Evolutionary conservation across 1,140 invertebrate species (phyloP).

Genomic region (Brachionus manjavacas): DNA sequence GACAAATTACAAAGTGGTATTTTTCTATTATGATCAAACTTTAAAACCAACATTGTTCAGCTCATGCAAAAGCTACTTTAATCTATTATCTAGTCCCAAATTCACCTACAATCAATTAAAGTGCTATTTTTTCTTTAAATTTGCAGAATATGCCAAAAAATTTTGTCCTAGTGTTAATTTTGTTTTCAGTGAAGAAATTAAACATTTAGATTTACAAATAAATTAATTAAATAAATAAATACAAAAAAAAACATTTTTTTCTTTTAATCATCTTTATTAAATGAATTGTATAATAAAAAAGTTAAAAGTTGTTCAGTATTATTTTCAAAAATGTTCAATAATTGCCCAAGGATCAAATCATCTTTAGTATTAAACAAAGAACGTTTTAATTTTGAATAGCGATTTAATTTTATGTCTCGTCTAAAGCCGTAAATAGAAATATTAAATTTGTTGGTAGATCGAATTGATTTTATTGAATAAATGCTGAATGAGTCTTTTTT

Average conservation of each 20-base stretch:
- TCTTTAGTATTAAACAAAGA: neutral
- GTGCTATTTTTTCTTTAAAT: neutral
- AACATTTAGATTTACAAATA: neutral
- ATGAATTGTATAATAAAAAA: neutral
- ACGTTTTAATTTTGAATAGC: neutral
- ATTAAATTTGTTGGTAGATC: neutral
- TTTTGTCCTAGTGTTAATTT: neutral
- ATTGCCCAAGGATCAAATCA: neutral
- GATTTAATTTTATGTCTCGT: neutral
- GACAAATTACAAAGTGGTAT: neutral
- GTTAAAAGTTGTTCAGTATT: neutral
- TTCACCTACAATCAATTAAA: slow-evolving; percentile 2
- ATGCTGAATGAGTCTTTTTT: slow-evolving; percentile 4
- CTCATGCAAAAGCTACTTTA: neutral
- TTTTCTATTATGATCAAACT: slow-evolving; percentile 4
- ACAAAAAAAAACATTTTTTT: neutral
- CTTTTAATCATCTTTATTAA: neutral
- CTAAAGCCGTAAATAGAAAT: slow-evolving; percentile 15
- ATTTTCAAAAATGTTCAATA: neutral
- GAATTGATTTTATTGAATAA: slow-evolving; percentile 19
- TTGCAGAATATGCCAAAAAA: neutral
- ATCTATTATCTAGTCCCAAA: neutral
- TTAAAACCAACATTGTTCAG: neutral
- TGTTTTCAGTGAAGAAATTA: neutral
- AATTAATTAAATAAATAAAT: neutral